Conservation (phyloP, 92 coral and sea anemone species). For the Actinostola sp. region DNA sequence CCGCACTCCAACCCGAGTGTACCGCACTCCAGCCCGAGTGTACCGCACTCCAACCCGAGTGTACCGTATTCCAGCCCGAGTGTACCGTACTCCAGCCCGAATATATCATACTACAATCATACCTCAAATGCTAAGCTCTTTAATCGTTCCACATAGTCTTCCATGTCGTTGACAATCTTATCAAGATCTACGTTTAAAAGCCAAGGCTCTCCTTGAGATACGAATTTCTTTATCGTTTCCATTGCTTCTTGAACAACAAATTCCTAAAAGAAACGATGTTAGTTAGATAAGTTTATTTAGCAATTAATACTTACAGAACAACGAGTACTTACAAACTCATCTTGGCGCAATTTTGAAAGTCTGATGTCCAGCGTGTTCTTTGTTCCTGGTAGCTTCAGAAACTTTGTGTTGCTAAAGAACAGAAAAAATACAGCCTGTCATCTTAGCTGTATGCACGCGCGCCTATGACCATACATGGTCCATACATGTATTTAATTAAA, state of each 20-base stretch:
- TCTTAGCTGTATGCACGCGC: too few relatives aligned
- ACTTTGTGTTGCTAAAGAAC: slow-evolving; percentile 27
- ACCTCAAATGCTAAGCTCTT: slow-evolving; percentile 78
- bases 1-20: too few relatives aligned
- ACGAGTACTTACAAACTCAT: slow-evolving; percentile 69
- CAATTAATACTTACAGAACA: too few relatives aligned
- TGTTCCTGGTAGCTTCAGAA: slow-evolving; percentile 47
- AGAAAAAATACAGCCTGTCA: neutral
- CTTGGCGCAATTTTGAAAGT: slow-evolving; percentile 52
- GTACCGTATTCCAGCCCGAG: too few relatives aligned
- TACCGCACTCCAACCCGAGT: too few relatives aligned
- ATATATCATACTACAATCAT: neutral
- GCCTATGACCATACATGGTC: too few relatives aligned
- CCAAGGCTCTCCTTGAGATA: neutral
- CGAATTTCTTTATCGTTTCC: neutral
- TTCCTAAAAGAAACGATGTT: neutral
- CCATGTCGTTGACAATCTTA: slow-evolving; percentile 50
- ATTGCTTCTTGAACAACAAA: slow-evolving; percentile 12
- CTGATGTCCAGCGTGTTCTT: slow-evolving; percentile 57
- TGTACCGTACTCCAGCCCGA: too few relatives aligned
- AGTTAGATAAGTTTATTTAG: too few relatives aligned
- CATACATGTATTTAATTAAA: too few relatives aligned
- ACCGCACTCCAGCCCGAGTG: too few relatives aligned
- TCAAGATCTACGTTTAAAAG: slow-evolving; percentile 8
- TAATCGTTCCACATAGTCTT: slow-evolving; percentile 57